phyloP scores from a whole-genome alignment of 2,797 vertebrate genomes.

The Bothrops alternatus region DNA sequence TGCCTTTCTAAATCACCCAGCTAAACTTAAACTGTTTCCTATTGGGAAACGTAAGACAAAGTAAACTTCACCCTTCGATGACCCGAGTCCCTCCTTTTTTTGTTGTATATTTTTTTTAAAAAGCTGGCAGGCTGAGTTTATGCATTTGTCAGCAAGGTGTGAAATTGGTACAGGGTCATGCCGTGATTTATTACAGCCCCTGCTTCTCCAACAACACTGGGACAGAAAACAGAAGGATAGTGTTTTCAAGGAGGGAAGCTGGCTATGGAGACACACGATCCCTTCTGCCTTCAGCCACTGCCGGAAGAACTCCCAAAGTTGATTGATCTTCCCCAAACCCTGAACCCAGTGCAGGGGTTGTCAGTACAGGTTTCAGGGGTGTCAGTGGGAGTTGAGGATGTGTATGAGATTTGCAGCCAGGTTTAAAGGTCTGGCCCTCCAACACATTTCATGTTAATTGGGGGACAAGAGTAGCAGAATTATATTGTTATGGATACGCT shows the following conservation, averaged over 20 bases:
- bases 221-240: background rate
- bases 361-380: background rate
- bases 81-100: conserved; percentile 24
- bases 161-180: conserved; percentile 20
- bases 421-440: background rate
- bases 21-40: conserved; percentile 18
- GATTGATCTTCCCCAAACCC: background rate
- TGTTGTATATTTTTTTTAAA: background rate
- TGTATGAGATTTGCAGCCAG: background rate
- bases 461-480: background rate
- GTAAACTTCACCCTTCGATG: conserved; percentile 45
- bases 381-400: background rate
- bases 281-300: background rate
- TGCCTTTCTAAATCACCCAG: conserved; percentile 24
- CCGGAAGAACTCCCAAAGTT: background rate
- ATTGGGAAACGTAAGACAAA: conserved; percentile 52
- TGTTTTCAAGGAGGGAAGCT: conserved; percentile 6
- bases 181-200: background rate
- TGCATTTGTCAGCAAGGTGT: conserved; percentile 30
- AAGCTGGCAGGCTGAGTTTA: conserved; percentile 36
- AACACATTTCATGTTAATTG: background rate
- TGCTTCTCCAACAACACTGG: conserved; percentile 23
- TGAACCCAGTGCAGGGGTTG: background rate
- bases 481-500: background rate
- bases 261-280: background rate